phyloP scores from a whole-genome alignment of 2,797 vertebrate genomes.

The Gallinago stenura region DNA sequence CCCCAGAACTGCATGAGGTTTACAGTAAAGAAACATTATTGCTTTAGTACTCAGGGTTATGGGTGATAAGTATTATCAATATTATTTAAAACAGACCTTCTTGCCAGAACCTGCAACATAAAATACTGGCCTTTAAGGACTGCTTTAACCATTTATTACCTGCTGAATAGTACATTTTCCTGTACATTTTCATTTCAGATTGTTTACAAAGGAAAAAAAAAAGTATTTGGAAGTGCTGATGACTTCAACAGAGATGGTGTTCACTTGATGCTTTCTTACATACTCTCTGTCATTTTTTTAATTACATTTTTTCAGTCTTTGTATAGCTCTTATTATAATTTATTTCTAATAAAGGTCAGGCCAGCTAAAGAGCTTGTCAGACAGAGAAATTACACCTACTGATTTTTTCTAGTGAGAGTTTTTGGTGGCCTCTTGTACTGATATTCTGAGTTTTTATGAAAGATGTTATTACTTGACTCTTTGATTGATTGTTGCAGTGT shows the following conservation, averaged over 20 bases:
- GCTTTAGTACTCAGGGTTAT: not conserved
- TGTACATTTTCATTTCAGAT: not conserved
- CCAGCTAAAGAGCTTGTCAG: not conserved
- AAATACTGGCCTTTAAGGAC: not conserved
- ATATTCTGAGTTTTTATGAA: not conserved
- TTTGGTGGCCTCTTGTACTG: not conserved
- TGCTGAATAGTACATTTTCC: not conserved
- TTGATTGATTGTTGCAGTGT: not conserved
- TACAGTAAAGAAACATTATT: not conserved
- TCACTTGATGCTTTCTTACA: not conserved
- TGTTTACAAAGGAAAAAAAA: not conserved
- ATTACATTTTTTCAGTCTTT: not conserved
- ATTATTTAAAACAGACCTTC: not conserved
- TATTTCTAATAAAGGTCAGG: not conserved
- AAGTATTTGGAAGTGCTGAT: not conserved
- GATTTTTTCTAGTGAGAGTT: not conserved
- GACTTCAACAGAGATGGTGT: not conserved
- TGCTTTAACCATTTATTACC: not conserved
- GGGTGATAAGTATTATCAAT: not conserved
- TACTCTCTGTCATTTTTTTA: not conserved
- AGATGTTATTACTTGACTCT: not conserved
- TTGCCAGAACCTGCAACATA: not conserved
- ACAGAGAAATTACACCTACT: not conserved
- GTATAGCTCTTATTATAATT: not conserved
- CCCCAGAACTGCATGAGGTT: not conserved